Evolutionary conservation across 2,797 vertebrate genomes (phyloP).

Genomic region (Sebastes aleutianus): DNA sequence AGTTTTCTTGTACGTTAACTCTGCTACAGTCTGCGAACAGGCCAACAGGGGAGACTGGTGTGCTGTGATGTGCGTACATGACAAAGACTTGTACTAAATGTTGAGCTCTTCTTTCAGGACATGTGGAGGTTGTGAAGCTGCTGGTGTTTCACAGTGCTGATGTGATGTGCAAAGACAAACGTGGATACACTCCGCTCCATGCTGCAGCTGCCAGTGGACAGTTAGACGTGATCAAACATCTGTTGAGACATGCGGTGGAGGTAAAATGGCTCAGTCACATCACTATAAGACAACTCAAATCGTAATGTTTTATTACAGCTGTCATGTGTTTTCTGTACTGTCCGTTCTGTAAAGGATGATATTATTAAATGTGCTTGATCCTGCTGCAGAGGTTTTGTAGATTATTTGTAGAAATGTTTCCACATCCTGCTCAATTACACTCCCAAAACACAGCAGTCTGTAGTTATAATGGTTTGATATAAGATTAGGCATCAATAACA

Average conservation of each 20-base stretch:
- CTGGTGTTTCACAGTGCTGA: constrained; percentile 89
- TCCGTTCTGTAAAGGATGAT: neutral
- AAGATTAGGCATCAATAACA: neutral
- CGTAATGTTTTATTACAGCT: neutral
- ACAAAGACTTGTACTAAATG: constrained; percentile 1
- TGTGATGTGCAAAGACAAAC: constrained; percentile 89
- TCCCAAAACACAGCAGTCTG: neutral
- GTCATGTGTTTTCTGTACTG: neutral
- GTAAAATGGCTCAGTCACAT: constrained; percentile 66
- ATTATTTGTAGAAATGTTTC: neutral
- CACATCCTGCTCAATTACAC: neutral
- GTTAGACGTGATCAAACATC: constrained; percentile 88
- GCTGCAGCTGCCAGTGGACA: constrained; percentile 91
- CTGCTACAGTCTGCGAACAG: neutral
- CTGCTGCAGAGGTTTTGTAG: neutral
- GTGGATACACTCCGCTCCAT: constrained; percentile 95
- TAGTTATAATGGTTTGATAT: neutral
- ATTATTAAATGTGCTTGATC: neutral
- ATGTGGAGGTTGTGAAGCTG: constrained; percentile 92
- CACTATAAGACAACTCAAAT: neutral
- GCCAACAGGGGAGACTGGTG: neutral
- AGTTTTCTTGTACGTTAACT: neutral
- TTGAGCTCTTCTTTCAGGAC: constrained; percentile 78
- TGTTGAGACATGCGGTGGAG: constrained; percentile 89
- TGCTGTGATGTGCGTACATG: neutral